These are phyloP conservation scores for Hirtodrosophila alboralis DNA, from an alignment of 2,888 invertebrate species.

Conservation along the genomic window DNA sequence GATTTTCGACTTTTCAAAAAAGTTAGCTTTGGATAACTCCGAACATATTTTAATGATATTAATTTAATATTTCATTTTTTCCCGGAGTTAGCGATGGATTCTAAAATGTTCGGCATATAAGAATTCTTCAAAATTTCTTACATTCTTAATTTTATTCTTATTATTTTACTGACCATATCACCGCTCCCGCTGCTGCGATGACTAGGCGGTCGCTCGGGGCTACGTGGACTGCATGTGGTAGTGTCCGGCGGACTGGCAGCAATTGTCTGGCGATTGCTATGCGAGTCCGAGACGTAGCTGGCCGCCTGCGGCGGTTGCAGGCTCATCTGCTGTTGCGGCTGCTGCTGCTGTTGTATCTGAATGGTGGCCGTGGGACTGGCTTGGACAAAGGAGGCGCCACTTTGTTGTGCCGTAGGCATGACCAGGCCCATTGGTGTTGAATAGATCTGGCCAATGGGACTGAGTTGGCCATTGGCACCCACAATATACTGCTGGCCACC, in stretches of 20 bases:
- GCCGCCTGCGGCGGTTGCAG: conserved; percentile 73
- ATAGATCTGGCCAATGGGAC: conserved; percentile 87
- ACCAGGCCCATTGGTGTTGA: conserved; percentile 83
- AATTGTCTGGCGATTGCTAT: conserved; percentile 69
- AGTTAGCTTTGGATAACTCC: too few relatives aligned
- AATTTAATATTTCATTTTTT: too few relatives aligned
- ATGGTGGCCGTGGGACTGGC: conserved; percentile 91
- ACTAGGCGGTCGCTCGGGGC: conserved; percentile 85
- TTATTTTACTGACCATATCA: conserved; percentile 83
- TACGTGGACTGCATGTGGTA: conserved; percentile 92
- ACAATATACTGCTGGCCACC: conserved; percentile 89
- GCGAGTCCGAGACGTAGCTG: conserved; percentile 58
- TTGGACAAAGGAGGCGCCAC: conserved; percentile 90
- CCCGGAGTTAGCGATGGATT: too few relatives aligned
- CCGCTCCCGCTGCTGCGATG: conserved; percentile 84
- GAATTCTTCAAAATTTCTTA: too few relatives aligned
- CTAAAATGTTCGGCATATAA: too few relatives aligned
- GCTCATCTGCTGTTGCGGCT: conserved; percentile 52
- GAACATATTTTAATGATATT: too few relatives aligned
- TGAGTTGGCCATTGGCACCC: conserved; percentile 90
- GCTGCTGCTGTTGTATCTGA: conserved; percentile 84
- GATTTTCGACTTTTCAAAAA: too few relatives aligned
- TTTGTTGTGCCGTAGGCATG: conserved; percentile 82
- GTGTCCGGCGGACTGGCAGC: conserved; percentile 92
- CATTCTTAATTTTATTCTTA: too few relatives aligned